Base-by-base conservation (phyloP, 2,113 vertebrate genomes). In the Archilochus colubris region DNA sequence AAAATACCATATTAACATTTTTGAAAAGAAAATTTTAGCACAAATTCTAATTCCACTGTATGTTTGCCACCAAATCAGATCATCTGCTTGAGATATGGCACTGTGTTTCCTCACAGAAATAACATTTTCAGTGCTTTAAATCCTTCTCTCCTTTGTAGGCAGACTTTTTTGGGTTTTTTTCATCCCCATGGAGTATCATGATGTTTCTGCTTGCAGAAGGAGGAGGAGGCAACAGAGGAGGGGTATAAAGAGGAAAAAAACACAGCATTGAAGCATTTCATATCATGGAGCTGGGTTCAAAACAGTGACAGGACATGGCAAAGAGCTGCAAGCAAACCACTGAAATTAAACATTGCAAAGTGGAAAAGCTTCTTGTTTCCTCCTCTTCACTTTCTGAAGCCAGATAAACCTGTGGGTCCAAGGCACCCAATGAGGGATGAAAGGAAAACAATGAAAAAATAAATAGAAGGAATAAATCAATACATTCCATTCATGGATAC, bases 391-490 rank as follows among this genome's bases (percentile, higher is more conserved):
- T 63, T 83, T 75, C 17, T 2, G 2, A 55, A 55, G 44, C 5
- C 30, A 7, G 24, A 54, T 50, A 36, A 76, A 44, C 10, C 27
- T 14, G 2, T 1, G 0, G 8, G 19, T 81, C 30, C 24, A 51
- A 77, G 51, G 11, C 36, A 53, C 2, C 8, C 48, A 48, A 77
- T 58, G 15, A 75, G 68, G 82, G 14, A 36, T 82, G 59, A 62
- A 66, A 83, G 4, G 13, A 67, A 70, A 82, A 77, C 4, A 73
- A 0, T 22, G 12, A 30, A 61, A 16, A 33, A 21, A 17, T 55
- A 7, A 77, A 44, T 17, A 19, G 50, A 78, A 68, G 3, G 9
- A 7, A 14, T 54, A 40, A 17, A 0, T 0, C 14, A 24, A 36
- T 44, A 54, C 74, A 82, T 53, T 64, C 21, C 3, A 12, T 64